A percentile compares a stretch with the other conserved stretches of the same genome.
Conservation (phyloP, 2,113 vertebrate species). For the Tachysurus fulvidraco region DNA sequence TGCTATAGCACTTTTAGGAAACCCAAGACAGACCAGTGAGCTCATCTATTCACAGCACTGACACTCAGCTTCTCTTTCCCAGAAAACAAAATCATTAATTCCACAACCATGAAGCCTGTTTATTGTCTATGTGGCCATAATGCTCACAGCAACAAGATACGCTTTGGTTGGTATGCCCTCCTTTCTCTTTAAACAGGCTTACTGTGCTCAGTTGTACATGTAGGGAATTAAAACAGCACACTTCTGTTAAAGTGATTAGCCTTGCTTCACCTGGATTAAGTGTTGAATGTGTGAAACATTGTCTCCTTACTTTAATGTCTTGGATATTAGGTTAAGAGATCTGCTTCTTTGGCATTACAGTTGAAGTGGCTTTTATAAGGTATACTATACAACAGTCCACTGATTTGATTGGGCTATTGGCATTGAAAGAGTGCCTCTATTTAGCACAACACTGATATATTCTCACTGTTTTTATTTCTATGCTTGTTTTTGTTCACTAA, state of each 20-base stretch:
- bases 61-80: slow-evolving; percentile 16
- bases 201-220: slow-evolving; percentile 25
- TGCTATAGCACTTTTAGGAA: slow-evolving; percentile 24
- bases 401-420: not conserved
- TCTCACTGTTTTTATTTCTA: not conserved
- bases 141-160: slow-evolving; percentile 40
- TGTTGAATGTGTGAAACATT: not conserved
- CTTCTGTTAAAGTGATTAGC: slow-evolving; percentile 7
- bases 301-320: not conserved
- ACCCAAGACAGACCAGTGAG: slow-evolving; percentile 15
- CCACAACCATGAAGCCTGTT: slow-evolving; percentile 27
- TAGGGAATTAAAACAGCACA: slow-evolving; percentile 22
- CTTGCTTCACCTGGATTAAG: slow-evolving; percentile 1
- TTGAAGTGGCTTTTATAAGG: not conserved
- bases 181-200: slow-evolving; percentile 33
- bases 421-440: not conserved
- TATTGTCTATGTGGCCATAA: slow-evolving; percentile 38
- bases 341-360: not conserved
- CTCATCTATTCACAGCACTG: slow-evolving; percentile 41
- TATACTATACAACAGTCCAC: not conserved
- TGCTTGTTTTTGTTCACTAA: not conserved
- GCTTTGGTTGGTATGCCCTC: slow-evolving; percentile 33
- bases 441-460: no score
- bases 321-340: not conserved
- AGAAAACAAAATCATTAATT: slow-evolving; percentile 51